phyloP scores from a whole-genome alignment of 2,113 vertebrate species.

The Lepus europaeus region DNA sequence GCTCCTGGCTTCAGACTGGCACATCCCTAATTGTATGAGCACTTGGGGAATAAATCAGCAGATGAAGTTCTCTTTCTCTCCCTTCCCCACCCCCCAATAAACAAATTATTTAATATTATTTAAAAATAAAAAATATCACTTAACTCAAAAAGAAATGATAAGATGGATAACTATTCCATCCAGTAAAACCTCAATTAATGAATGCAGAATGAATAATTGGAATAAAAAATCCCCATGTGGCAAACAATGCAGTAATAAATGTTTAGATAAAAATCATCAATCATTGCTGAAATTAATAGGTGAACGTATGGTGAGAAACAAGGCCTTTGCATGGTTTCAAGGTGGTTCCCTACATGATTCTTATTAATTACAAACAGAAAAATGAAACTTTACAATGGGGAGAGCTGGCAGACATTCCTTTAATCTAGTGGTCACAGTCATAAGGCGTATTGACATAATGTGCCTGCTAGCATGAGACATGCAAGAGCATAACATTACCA shows the following conservation, averaged over 20 bases:
- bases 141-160: slow-evolving; percentile 4
- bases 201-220: slow-evolving; percentile 7
- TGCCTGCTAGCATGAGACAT: slow-evolving; percentile 42
- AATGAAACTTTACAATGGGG: slow-evolving; percentile 54
- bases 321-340: slow-evolving; percentile 19
- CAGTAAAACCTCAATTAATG: slow-evolving; percentile 17
- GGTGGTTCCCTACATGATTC: slow-evolving; percentile 59
- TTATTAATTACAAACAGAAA: slow-evolving; percentile 76
- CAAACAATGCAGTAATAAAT: slow-evolving; percentile 19
- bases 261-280: slow-evolving; percentile 57
- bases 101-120: too few relatives aligned
- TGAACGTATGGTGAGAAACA: slow-evolving; percentile 58
- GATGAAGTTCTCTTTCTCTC: too few relatives aligned
- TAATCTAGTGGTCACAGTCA: slow-evolving; percentile 70
- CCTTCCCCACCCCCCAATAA: too few relatives aligned
- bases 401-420: slow-evolving; percentile 43
- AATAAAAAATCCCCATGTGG: slow-evolving; percentile 31
- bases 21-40: too few relatives aligned
- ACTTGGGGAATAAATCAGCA: too few relatives aligned
- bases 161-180: background rate
- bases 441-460: slow-evolving; percentile 42
- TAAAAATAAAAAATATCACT: background rate
- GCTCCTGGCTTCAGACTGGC: too few relatives aligned
- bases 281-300: slow-evolving; percentile 50
- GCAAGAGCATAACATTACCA: background rate